These are phyloP conservation scores for Petaurus breviceps DNA, from an alignment of 2,113 vertebrate species.

Conservation along the genomic window DNA sequence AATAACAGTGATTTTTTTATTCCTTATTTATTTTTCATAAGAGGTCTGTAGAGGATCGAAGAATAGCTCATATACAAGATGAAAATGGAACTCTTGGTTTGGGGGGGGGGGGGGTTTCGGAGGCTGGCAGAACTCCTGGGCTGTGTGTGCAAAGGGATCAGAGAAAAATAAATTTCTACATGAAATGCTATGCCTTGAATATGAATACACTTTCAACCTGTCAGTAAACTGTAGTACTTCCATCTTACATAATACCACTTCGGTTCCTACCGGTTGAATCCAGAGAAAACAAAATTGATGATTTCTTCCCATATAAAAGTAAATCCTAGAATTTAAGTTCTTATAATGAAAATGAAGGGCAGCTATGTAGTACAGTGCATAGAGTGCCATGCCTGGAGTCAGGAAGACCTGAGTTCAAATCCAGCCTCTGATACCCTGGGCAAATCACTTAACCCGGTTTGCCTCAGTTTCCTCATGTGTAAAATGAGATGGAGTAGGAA, in stretches of 20 bases:
- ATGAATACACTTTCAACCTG: slow-evolving; percentile 1
- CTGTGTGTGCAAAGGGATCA: slow-evolving; percentile 39
- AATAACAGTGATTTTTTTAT: slow-evolving; percentile 37
- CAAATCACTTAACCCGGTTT: background rate
- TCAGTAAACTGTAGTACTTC: slow-evolving; percentile 53
- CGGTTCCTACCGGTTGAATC: slow-evolving; percentile 3
- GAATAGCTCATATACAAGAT: background rate
- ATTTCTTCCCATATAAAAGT: background rate
- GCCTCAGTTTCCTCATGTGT: background rate
- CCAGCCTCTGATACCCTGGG: background rate
- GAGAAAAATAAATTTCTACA: slow-evolving; percentile 47
- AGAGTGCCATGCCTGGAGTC: background rate
- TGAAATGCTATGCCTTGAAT: slow-evolving; percentile 39
- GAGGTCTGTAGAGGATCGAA: slow-evolving; percentile 36
- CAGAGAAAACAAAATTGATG: slow-evolving; percentile 30
- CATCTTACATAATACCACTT: slow-evolving; percentile 40
- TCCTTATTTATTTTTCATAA: slow-evolving; percentile 26
- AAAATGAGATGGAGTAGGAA: background rate
- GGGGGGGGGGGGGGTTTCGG: too few relatives aligned
- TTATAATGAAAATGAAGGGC: background rate
- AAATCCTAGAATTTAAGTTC: slow-evolving; percentile 17
- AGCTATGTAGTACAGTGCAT: too few relatives aligned
- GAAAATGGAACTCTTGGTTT: slow-evolving; percentile 27
- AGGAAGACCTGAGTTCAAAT: background rate
- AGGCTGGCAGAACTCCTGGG: slow-evolving; percentile 39